Evolutionary conservation across 2,888 invertebrate species (phyloP).

Genomic region (Hipparchia sbordonii): DNA sequence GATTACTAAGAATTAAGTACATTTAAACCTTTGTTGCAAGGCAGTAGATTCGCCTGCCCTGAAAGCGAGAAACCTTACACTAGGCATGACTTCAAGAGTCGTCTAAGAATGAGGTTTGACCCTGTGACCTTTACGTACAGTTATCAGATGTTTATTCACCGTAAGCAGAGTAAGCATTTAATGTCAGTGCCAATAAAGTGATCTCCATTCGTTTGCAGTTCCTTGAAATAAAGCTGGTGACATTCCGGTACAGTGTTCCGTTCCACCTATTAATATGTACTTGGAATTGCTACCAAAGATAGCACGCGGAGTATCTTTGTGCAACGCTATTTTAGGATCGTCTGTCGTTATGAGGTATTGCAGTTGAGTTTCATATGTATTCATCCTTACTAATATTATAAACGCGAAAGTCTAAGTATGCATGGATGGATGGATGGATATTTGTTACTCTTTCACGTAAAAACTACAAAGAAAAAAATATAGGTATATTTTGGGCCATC

Average conservation of each 20-base stretch:
- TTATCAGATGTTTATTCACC: not conserved
- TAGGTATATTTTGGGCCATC: too few species aligned
- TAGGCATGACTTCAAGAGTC: too few species aligned
- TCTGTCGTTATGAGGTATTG: not conserved
- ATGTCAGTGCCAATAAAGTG: slow-evolving; percentile 34
- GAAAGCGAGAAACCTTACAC: too few species aligned
- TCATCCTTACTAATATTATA: too few species aligned
- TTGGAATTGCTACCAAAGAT: slow-evolving; percentile 42
- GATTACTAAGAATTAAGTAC: too few species aligned
- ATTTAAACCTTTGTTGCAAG: too few species aligned
- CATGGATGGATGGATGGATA: too few species aligned
- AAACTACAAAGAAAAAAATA: too few species aligned
- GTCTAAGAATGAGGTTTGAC: not conserved
- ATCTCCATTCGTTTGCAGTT: slow-evolving; percentile 49
- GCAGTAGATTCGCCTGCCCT: too few species aligned
- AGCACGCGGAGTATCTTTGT: slow-evolving; percentile 5
- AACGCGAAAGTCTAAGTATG: too few species aligned
- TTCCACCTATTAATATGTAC: slow-evolving; percentile 41
- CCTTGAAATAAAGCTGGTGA: slow-evolving; percentile 46
- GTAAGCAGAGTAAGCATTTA: slow-evolving; percentile 21
- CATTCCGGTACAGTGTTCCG: slow-evolving; percentile 40
- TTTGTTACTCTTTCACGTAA: too few species aligned
- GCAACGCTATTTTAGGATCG: not conserved
- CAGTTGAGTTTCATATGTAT: not conserved
- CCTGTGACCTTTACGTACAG: not conserved